Evolutionary conservation across 2,113 vertebrate species (phyloP), one percentile per base, ranked within the genome.

Genomic region (Pterophyllum scalare): DNA sequence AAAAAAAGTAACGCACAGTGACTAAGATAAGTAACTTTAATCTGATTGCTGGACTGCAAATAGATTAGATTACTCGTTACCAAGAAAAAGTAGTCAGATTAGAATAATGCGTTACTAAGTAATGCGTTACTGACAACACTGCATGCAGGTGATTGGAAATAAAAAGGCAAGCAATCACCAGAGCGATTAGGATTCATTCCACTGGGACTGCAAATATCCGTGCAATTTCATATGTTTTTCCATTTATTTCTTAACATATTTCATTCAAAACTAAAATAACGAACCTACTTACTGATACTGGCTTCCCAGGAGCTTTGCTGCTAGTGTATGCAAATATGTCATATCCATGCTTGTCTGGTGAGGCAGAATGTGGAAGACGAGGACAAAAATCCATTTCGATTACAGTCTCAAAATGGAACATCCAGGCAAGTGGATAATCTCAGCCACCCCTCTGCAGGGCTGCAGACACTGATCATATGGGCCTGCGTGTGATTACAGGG

Each of bases 301-400:
- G 20, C 6, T 62, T 52, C 76, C 59, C 24, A 20, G 26, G 46
- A 72, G 67, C 19, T 31, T 54, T 54, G 46, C 26, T 72, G 67
- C 67, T 72, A 33, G 24, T 6, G 67, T 54, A 54, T 72, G 26
- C 67, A 72, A 72, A 72, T 72, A 72, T 72, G 26, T 72, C 67
- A 54, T 72, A 72, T 54, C 67, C 26, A 54, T 20, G 67, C 67
- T 31, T 72, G 64, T 72, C 28, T 0, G 19, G 77, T 19, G 77
- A 79, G 54, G 82, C 84, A 78, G 14, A 81, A 85, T 33, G 22
- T 52, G 82, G 76, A 65, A 52, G 79, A 35, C 46, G 52, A 79
- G 11, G 78, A 65, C 62, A 90, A 92, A 92, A 93, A 91, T 92
- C 90, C 67, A 91, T 92, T 92, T 91, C 60, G 14, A 89, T 94